Base-by-base conservation (phyloP, 2,797 vertebrate species). In the Typhlichthys subterraneus region DNA sequence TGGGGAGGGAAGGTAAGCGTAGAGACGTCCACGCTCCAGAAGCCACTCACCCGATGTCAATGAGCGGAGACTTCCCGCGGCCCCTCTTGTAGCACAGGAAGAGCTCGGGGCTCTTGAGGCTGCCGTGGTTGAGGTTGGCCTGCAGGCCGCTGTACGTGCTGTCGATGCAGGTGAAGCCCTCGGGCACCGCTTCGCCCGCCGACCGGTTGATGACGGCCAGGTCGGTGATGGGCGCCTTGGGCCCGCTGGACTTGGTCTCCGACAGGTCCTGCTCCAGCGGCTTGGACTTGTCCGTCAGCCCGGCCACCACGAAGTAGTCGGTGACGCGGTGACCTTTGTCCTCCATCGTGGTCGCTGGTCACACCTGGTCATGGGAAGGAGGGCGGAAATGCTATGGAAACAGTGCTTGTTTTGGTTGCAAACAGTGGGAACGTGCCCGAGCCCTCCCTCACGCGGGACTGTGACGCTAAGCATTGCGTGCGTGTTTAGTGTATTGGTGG, bases 281-380 rank as follows among this genome's bases (percentile, higher is more conserved):
- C 1, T 93, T 93, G 74, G 95, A 93, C 15, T 94, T 94, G 71
- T 99, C 96, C 0, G 97, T 99, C 76, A 99, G 94, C 57, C 97
- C 98, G 13, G 98, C 97, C 73, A 99, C 97, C 65, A 99, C 98
- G 53, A 99, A 99, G 91, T 99, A 99, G 93, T 99, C 98, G 5
- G 95, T 95, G 86, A 99, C 97, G 1, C 96, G 95, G 73, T 95
- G 96, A 81, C 96, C 95, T 90, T 97, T 97, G 89, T 99, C 96
- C 91, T 99, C 96, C 68, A 95, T 94, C 97, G 97, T 98, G 93
- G 89, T 23, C 23, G 23, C 91, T 94, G 87, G 73, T 13, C 59
- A 61, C 70, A 75, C 79, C 90, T 93, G 87, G 23, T 23, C 23
- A 23, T 23, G 23, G 23, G 23, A 23, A 23, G 23, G 23, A 23